Evolutionary conservation across 2,888 invertebrate species (phyloP).

Genomic region (Trichogramma dendrolimi): DNA sequence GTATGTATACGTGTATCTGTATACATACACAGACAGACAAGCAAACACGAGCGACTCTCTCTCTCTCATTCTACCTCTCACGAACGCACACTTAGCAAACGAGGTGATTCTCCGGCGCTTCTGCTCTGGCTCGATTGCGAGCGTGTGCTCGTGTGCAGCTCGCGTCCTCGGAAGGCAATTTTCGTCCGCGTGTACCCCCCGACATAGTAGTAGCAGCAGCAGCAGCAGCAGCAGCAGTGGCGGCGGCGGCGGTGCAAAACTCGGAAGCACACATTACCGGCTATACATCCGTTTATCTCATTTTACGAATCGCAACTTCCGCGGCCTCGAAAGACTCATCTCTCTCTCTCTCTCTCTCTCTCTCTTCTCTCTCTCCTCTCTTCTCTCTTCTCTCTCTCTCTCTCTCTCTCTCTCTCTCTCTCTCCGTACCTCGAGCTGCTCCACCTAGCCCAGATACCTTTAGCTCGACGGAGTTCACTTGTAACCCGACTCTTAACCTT

Average conservation of each 20-base stretch:
- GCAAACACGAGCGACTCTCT: too few species aligned
- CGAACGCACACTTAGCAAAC: too few species aligned
- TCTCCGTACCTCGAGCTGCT: slow-evolving; percentile 7
- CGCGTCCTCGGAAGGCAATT: slow-evolving; percentile 13
- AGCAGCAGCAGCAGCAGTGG: background rate
- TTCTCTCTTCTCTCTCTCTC: background rate
- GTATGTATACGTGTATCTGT: background rate
- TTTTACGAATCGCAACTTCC: slow-evolving; percentile 34
- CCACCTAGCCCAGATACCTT: slow-evolving; percentile 2
- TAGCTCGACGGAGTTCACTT: slow-evolving; percentile 1
- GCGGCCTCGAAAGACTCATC: slow-evolving; percentile 7
- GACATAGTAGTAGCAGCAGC: background rate
- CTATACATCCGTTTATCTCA: slow-evolving; percentile 33
- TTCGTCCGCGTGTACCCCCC: slow-evolving; percentile 8
- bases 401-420: slow-evolving; percentile 3
- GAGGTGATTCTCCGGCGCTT: too few species aligned
- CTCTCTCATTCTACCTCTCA: too few species aligned
- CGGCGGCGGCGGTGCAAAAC: slow-evolving; percentile 1
- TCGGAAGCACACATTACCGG: slow-evolving; percentile 24
- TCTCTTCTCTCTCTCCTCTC: slow-evolving; percentile 6
- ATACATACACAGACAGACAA: background rate
- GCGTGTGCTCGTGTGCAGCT: too few species aligned
- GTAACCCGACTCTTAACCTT: background rate
- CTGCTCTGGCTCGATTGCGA: too few species aligned
- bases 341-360: background rate